Percentiles rank a stretch among this genome's conserved stretches.
These are phyloP conservation scores for Eupelmus urozonus DNA, from an alignment of 2,888 invertebrate species.

Conservation along the genomic window DNA sequence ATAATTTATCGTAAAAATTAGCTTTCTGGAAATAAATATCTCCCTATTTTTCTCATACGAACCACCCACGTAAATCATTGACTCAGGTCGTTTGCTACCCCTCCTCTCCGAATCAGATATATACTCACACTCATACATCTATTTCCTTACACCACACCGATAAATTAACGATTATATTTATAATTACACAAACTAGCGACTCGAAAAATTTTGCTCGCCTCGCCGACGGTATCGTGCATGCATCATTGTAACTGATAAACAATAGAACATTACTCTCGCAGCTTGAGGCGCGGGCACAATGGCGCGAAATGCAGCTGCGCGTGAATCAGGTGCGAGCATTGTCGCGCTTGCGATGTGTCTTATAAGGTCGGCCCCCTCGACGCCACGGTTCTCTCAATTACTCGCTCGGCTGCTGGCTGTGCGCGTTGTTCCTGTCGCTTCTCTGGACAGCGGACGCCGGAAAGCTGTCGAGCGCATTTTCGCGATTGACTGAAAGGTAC, in stretches of 20 bases:
- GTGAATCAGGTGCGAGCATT: constrained; percentile 50
- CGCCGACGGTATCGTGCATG: constrained; percentile 34
- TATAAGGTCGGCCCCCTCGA: neutral
- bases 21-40: constrained; percentile 18
- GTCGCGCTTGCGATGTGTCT: constrained; percentile 16
- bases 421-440: neutral
- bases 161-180: constrained; percentile 48
- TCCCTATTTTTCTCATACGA: constrained; percentile 5
- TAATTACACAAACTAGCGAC: constrained; percentile 47
- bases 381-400: constrained; percentile 29
- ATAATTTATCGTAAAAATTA: neutral
- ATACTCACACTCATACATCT: neutral
- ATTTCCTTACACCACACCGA: neutral
- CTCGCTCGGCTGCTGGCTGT: constrained; percentile 12
- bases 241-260: constrained; percentile 69
- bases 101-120: constrained; percentile 20
- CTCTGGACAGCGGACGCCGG: neutral
- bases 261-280: constrained; percentile 70
- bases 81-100: neutral
- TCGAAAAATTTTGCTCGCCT: constrained; percentile 36
- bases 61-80: constrained; percentile 33
- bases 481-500: too few species aligned
- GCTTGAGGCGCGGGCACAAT: constrained; percentile 63
- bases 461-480: too few species aligned
- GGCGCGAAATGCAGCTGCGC: constrained; percentile 38